phyloP scores from a whole-genome alignment of 2,797 vertebrate species.

The Thamnophis elegans region DNA sequence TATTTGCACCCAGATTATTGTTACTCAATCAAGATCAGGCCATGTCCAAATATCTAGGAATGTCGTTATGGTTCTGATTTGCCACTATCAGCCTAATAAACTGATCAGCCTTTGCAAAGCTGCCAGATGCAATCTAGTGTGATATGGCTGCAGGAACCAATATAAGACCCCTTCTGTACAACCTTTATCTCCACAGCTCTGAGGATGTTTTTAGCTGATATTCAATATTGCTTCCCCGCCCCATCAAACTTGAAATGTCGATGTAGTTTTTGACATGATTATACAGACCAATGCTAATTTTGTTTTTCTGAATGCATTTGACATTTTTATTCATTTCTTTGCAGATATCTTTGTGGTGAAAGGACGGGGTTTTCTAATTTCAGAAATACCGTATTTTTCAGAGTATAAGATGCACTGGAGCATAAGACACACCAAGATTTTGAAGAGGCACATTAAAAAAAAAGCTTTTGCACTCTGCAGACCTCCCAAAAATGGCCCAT shows the following conservation, averaged over 20 bases:
- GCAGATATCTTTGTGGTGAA: not conserved
- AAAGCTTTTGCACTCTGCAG: too few relatives aligned
- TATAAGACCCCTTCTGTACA: not conserved
- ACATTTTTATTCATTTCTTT: slow-evolving; percentile 29
- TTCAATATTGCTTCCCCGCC: not conserved
- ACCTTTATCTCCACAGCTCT: not conserved
- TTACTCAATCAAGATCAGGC: not conserved
- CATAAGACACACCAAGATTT: too few relatives aligned
- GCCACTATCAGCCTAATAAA: not conserved
- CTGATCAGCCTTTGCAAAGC: not conserved
- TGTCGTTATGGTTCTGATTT: not conserved
- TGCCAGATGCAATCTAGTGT: not conserved
- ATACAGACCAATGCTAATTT: slow-evolving; percentile 50
- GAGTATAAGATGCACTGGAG: too few relatives aligned
- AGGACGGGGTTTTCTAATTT: not conserved
- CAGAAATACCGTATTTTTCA: not conserved
- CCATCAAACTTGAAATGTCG: not conserved
- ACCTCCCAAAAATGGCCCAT: too few relatives aligned
- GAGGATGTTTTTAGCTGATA: not conserved
- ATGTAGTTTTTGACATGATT: slow-evolving; percentile 47
- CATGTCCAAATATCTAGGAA: not conserved
- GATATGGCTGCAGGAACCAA: not conserved
- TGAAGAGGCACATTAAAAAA: too few relatives aligned
- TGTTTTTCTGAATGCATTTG: slow-evolving; percentile 23
- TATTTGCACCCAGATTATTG: not conserved